Evolutionary conservation across 2,888 invertebrate species (phyloP).

Genomic region (Brachynemurus nebulosus): DNA sequence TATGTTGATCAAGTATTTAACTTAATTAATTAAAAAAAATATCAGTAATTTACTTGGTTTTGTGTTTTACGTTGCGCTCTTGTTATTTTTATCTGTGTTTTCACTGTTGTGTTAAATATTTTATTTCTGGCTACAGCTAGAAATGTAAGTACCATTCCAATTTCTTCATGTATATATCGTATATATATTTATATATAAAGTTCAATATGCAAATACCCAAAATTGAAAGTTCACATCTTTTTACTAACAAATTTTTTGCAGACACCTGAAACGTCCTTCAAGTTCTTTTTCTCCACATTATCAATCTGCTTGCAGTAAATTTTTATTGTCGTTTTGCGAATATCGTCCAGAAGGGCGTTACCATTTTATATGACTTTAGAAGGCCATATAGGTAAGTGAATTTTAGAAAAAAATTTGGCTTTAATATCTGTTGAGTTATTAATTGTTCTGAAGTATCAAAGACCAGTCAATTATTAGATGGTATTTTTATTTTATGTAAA

Average conservation of each 20-base stretch:
- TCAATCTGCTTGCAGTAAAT: constrained; percentile 3
- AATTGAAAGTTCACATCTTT: too few relatives aligned
- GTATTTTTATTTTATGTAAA: too few relatives aligned
- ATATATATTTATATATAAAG: too few relatives aligned
- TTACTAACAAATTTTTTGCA: not conserved
- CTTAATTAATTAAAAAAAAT: not conserved
- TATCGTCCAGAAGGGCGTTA: constrained; percentile 77
- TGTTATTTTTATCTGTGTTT: not conserved
- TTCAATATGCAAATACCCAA: too few relatives aligned
- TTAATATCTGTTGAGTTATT: too few relatives aligned
- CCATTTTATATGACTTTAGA: constrained; percentile 95
- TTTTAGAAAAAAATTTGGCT: too few relatives aligned
- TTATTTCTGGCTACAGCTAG: constrained; percentile 6
- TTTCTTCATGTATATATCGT: too few relatives aligned
- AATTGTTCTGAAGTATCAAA: too few relatives aligned
- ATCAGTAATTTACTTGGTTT: not conserved
- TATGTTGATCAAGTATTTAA: not conserved
- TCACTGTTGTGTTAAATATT: not conserved
- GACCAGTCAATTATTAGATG: too few relatives aligned
- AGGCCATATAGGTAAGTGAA: constrained; percentile 78
- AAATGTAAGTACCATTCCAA: constrained; percentile 6
- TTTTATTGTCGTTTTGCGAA: constrained; percentile 25
- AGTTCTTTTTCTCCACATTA: not conserved
- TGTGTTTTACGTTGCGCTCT: not conserved
- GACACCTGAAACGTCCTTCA: not conserved